Evolutionary conservation across 2,797 vertebrate species (phyloP).

Genomic region (Distichodus sexfasciatus): DNA sequence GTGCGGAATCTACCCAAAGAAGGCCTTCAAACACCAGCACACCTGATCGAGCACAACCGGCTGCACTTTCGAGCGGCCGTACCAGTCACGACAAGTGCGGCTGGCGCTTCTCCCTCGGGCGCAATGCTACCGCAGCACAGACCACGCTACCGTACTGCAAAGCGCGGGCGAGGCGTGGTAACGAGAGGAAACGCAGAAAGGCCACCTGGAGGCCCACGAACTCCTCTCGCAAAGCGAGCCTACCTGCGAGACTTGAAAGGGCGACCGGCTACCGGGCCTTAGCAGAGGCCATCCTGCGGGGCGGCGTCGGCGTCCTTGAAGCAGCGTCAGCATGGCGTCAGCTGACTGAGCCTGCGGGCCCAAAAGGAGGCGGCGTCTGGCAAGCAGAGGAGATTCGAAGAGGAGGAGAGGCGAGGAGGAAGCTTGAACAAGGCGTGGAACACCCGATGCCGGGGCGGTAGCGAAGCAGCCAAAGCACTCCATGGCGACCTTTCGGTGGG

Average conservation of each 20-base stretch:
- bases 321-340: too few species aligned
- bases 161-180: constrained; percentile 95
- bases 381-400: constrained; percentile 88
- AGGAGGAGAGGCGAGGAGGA: constrained; percentile 94
- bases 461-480: constrained; percentile 97
- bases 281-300: constrained; percentile 82
- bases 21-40: constrained; percentile 99
- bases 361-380: constrained; percentile 71
- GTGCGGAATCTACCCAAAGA: constrained; percentile 99
- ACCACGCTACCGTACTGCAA: constrained; percentile 99
- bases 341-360: constrained; percentile 88
- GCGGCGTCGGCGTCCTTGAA: constrained; percentile 74
- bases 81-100: constrained; percentile 98
- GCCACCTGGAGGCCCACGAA: constrained; percentile 94
- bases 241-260: constrained; percentile 95
- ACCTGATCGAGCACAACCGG: constrained; percentile 97
- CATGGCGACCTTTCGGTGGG: constrained; percentile 98
- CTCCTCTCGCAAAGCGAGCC: constrained; percentile 95
- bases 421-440: constrained; percentile 98
- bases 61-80: constrained; percentile 97
- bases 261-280: constrained; percentile 94
- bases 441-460: constrained; percentile 97
- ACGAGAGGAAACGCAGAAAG: constrained; percentile 92
- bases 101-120: constrained; percentile 97
- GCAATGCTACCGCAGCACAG: constrained; percentile 99